Evolutionary conservation across 2,113 vertebrate genomes (phyloP), one percentile per base, ranked within the genome.

Genomic region (Tautogolabrus adspersus): DNA sequence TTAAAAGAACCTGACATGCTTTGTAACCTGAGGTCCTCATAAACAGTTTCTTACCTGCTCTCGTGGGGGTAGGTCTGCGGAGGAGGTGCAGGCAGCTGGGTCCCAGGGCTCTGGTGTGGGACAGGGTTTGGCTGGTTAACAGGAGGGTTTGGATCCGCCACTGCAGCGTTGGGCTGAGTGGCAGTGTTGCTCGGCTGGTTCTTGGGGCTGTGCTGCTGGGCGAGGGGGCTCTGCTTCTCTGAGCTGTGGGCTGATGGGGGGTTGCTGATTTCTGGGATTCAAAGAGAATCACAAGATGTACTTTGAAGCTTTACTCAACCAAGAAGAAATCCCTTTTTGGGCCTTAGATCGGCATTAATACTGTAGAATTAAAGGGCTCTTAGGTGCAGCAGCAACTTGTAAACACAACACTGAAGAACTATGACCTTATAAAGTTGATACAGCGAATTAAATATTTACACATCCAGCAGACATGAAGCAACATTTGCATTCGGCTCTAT

Each of bases 141-240:
- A 92, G 95, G 81, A 93, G 94, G 85, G 95, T 93, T 0, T 92
- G 95, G 88, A 91, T 95, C 88, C 87, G 93, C 13, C 51, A 84
- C 0, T 6, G 92, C 78, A 0, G 95, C 93, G 76, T 93, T 94
- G 74, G 94, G 94, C 83, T 95, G 96, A 5, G 93, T 90, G 59
- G 92, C 81, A 49, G 88, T 16, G 0, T 93, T 58, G 84, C 91
- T 92, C 13, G 89, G 80, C 75, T 96, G 96, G 72, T 88, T 86
- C 88, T 94, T 74, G 3, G 96, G 96, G 78, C 96, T 96, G 92
- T 96, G 95, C 89, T 96, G 97, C 84, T 97, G 96, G 30, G 96
- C 96, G 95, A 96, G 78, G 47, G 98, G 98, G 90, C 97, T 99
- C 92, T 97, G 97, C 90, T 98, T 98, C 93, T 99, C 97, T 0